These are phyloP conservation scores for Odontocolon sp. DNA, from an alignment of 2,888 invertebrate species.

Conservation along the genomic window DNA sequence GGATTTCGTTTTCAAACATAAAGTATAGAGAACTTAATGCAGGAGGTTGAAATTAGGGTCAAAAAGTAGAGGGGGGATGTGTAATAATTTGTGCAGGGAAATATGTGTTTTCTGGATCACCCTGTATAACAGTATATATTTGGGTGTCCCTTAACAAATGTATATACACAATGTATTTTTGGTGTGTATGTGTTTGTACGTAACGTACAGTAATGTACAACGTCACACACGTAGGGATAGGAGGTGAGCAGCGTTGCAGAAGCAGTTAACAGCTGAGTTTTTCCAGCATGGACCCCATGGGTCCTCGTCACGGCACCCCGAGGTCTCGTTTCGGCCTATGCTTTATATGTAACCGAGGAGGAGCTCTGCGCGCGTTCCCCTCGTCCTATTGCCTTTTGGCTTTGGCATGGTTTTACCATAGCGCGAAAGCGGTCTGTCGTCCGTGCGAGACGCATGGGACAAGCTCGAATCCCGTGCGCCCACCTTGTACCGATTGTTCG, in stretches of 20 bases:
- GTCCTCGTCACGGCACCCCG: constrained; percentile 76
- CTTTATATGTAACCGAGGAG: constrained; percentile 74
- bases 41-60: too few relatives aligned
- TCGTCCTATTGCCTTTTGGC: constrained; percentile 58
- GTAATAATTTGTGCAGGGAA: not conserved
- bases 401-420: constrained; percentile 21
- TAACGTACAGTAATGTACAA: not conserved
- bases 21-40: too few relatives aligned
- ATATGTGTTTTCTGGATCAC: not conserved
- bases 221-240: constrained; percentile 40
- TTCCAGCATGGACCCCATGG: constrained; percentile 78
- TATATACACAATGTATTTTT: not conserved
- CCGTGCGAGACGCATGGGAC: constrained; percentile 45
- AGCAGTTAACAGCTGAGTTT: constrained; percentile 78
- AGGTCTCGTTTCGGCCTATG: constrained; percentile 78
- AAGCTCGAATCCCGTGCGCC: constrained; percentile 42
- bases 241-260: constrained; percentile 63
- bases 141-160: constrained; percentile 22
- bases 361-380: constrained; percentile 57
- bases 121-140: not conserved
- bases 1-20: too few relatives aligned
- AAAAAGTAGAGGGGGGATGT: too few relatives aligned
- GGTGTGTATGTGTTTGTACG: not conserved
- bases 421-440: too few relatives aligned
- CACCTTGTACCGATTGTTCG: constrained; percentile 50